These are phyloP conservation scores for Balearica regulorum DNA, from an alignment of 2,797 vertebrate genomes.

Conservation along the genomic window DNA sequence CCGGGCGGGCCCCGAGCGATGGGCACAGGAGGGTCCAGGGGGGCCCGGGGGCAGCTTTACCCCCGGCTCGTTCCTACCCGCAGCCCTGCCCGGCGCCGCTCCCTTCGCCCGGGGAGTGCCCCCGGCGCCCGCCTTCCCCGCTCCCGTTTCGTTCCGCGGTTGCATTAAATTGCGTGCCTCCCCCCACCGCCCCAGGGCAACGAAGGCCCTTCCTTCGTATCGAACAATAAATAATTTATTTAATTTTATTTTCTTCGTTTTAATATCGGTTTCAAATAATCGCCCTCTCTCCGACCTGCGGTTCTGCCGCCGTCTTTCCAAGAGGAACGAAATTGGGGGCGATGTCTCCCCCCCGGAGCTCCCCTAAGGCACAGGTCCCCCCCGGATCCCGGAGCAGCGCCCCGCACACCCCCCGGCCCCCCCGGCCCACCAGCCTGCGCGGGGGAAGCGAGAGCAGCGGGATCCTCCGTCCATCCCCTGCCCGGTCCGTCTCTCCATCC, in stretches of 20 bases:
- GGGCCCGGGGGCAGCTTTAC: neutral
- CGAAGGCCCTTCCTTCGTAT: neutral
- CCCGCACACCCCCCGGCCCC: neutral
- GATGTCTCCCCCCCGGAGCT: neutral
- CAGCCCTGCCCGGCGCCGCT: neutral
- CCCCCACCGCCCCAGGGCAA: neutral
- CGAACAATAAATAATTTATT: neutral
- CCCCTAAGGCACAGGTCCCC: neutral
- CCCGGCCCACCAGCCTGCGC: neutral
- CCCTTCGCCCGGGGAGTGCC: neutral
- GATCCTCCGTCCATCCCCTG: neutral
- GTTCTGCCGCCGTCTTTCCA: neutral
- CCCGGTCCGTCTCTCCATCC: neutral
- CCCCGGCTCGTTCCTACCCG: neutral
- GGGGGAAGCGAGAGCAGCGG: neutral
- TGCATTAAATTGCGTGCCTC: neutral
- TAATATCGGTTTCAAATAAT: neutral
- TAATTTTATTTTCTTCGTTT: neutral
- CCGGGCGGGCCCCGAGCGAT: neutral
- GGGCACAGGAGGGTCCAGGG: neutral
- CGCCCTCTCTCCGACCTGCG: neutral
- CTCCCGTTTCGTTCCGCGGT: neutral
- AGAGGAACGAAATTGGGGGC: slow-evolving; percentile 42
- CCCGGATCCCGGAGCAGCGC: neutral
- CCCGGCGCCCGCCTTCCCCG: neutral